Conservation (phyloP, 2,113 vertebrate species). For the Tetrax tetrax region DNA sequence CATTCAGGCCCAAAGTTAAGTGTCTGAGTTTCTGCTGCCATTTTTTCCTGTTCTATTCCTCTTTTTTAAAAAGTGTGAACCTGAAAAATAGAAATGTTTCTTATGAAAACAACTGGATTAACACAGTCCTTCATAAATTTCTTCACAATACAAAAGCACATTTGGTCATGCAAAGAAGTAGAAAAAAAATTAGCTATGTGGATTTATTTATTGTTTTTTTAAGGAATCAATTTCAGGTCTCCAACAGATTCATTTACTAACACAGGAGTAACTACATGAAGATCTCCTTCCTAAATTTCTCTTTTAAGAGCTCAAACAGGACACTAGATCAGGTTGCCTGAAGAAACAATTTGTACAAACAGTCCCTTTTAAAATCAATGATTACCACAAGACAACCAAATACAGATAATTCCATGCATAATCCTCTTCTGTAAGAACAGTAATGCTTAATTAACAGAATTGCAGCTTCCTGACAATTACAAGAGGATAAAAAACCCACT, state of each 20-base stretch:
- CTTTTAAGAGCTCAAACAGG: not conserved
- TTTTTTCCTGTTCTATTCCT: slow-evolving; percentile 79
- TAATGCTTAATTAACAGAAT: slow-evolving; percentile 53
- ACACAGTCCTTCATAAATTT: not conserved
- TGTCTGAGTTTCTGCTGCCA: slow-evolving; percentile 98
- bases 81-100: slow-evolving; percentile 71
- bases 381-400: not conserved
- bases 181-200: fast-evolving
- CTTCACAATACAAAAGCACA: not conserved
- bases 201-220: not conserved
- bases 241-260: not conserved
- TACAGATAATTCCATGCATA: not conserved
- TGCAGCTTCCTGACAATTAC: slow-evolving; percentile 49
- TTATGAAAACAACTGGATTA: not conserved
- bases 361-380: not conserved
- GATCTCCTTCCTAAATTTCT: not conserved
- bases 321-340: not conserved
- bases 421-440: slow-evolving; percentile 26
- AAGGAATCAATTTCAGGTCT: not conserved
- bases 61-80: slow-evolving; percentile 73
- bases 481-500: not conserved
- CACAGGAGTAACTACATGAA: not conserved
- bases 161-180: not conserved
- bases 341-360: slow-evolving; percentile 10
- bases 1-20: slow-evolving; percentile 99